Evolutionary conservation across 1,140 invertebrate genomes (phyloP), one percentile per base, ranked within the genome.

Genomic region (Aphelinus certus): DNA sequence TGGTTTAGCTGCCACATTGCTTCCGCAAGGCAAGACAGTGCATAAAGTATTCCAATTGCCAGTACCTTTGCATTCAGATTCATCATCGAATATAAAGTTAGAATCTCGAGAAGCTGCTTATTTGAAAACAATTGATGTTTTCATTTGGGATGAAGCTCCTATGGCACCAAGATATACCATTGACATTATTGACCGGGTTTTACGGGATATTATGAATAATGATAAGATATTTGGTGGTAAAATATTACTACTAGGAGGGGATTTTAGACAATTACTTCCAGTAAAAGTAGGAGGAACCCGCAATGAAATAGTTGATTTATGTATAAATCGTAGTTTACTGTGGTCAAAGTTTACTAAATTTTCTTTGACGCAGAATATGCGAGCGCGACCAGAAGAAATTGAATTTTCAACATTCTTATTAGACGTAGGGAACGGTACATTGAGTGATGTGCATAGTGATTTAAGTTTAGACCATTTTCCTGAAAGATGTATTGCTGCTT

Each of bases 61-160:
- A 65, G 61, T 73, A 47, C 53, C 71, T 6, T 5, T 73, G 43
- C 56, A 7, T 48, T 48, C 9, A 1, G 73, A 71, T 70, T 76
- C 77, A 48, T 64, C 48, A 48, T 64, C 62, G 10, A 3, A 3
- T 49, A 64, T 64, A 3, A 64, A 48, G 49, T 49, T 64, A 64
- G 62, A 64, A 51, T 64, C 47, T 4, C 1, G 45, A 64, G 62
- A 64, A 49, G 62, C 47, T 49, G 7, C 1, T n/a, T 64, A 64
- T 49, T 68, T 77, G 43, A 71, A 71, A 69, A 9, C 10, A 10
- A 56, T 10, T 26, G 57, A 62, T 61, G 56, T 74, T 45, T 74
- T 74, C 9, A 67, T 65, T 47, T 86, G 85, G 81, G 82, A 87
- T 83, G 84, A 87, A 77, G 82, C 79, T 63, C 81, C 84, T 63